Percentiles rank a stretch among this genome's conserved stretches.
phyloP scores from a whole-genome alignment of 2,888 invertebrate genomes.

The Zaprionus obscuricornis region DNA sequence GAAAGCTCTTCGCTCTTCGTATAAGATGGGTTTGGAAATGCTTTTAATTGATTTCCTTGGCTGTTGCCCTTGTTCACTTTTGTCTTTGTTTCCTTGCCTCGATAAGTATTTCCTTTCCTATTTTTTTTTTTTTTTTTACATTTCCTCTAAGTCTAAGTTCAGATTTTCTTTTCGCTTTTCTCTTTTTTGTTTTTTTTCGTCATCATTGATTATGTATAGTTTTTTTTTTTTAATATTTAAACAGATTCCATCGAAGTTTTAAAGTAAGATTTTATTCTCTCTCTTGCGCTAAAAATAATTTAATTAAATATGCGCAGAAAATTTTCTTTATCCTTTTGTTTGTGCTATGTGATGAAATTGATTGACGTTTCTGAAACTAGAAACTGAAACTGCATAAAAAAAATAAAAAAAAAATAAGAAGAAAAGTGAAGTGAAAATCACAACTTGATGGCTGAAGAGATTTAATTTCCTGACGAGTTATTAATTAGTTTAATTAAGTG shows the following conservation, averaged over 20 bases:
- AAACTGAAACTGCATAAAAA: neutral
- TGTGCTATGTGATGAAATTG: conserved; percentile 4
- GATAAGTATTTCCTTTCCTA: conserved; percentile 33
- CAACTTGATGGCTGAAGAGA: neutral
- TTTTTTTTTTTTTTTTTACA: conserved; percentile 18
- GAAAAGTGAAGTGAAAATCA: too few species aligned
- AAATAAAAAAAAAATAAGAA: too few species aligned
- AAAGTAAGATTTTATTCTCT: conserved; percentile 12
- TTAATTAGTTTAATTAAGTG: conserved; percentile 14
- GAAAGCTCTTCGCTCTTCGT: too few species aligned
- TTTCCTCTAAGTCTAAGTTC: neutral
- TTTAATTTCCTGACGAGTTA: neutral
- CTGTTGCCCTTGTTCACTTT: conserved; percentile 25
- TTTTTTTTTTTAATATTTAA: conserved; percentile 13
- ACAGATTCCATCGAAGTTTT: neutral
- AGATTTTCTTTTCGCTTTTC: conserved; percentile 6
- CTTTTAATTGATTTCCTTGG: conserved; percentile 69
- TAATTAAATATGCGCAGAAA: conserved; percentile 30
- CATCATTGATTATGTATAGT: conserved; percentile 37
- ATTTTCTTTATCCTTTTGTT: neutral
- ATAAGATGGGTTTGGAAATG: conserved; percentile 50
- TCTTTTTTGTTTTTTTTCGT: too few species aligned
- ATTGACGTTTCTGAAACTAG: conserved; percentile 16
- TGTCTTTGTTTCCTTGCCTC: conserved; percentile 32
- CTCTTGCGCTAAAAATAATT: conserved; percentile 18